Percentiles rank a stretch among this genome's conserved stretches.
Conservation (phyloP, 2,888 invertebrate genomes). For the Polylopha cassiicola region DNA sequence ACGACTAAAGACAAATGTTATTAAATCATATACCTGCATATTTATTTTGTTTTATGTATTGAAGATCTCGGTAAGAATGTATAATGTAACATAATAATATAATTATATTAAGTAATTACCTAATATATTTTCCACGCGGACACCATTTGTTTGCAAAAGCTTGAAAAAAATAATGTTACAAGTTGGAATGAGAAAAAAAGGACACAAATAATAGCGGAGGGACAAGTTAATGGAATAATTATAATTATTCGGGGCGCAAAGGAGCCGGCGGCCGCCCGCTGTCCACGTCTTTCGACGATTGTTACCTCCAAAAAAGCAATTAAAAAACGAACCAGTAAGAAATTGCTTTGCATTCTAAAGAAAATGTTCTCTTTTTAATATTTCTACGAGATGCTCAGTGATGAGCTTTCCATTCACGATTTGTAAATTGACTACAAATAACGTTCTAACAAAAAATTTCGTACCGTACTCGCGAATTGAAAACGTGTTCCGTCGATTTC, state of each 20-base stretch:
- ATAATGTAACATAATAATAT: too few species aligned
- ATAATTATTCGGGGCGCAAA: constrained; percentile 67
- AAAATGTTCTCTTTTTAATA: constrained; percentile 41
- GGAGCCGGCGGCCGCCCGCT: constrained; percentile 71
- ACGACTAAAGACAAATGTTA: too few species aligned
- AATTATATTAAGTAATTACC: constrained; percentile 2
- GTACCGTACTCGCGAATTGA: constrained; percentile 53
- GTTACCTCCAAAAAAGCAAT: constrained; percentile 71
- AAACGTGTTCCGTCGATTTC: constrained; percentile 38
- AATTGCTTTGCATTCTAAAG: constrained; percentile 54
- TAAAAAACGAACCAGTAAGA: constrained; percentile 62
- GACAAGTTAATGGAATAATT: constrained; percentile 74
- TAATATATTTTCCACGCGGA: neutral
- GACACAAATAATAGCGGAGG: constrained; percentile 58
- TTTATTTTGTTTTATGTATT: neutral
- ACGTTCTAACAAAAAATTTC: constrained; percentile 42
- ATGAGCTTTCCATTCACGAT: constrained; percentile 47
- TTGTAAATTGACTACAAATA: constrained; percentile 45
- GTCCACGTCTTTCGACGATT: constrained; percentile 58
- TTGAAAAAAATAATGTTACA: constrained; percentile 18
- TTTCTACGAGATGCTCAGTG: constrained; percentile 41
- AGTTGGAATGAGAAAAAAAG: constrained; percentile 20
- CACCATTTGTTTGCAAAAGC: constrained; percentile 14
- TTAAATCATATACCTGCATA: too few species aligned
- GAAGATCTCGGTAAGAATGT: neutral